phyloP scores from a whole-genome alignment of 2,888 invertebrate genomes.

The Scaptomyza reducta region DNA sequence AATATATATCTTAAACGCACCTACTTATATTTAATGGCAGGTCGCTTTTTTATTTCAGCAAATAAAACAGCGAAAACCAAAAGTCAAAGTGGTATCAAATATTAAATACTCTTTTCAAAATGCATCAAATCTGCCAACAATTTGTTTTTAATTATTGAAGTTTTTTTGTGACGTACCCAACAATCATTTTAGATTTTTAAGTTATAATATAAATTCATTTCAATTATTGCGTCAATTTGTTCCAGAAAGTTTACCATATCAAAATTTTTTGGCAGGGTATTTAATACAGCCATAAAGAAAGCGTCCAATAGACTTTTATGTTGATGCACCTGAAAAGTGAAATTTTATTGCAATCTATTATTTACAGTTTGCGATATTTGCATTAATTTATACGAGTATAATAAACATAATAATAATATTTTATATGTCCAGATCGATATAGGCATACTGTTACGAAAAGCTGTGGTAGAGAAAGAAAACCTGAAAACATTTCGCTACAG shows the following conservation, averaged over 20 bases:
- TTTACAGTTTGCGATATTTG: conserved; percentile 57
- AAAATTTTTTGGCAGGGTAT: too few relatives aligned
- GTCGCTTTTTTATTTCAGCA: conserved; percentile 22
- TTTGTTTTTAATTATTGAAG: too few relatives aligned
- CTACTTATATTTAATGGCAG: conserved; percentile 61
- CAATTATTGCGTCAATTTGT: too few relatives aligned
- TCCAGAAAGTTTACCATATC: too few relatives aligned
- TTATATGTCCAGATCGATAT: conserved; percentile 25
- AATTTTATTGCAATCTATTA: conserved; percentile 55
- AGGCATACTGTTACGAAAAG: neutral
- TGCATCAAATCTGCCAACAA: too few relatives aligned
- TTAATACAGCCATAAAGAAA: conserved; percentile 40
- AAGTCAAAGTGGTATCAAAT: neutral
- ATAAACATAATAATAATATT: conserved; percentile 32
- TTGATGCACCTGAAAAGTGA: conserved; percentile 39
- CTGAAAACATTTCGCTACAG: neutral
- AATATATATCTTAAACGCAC: conserved; percentile 52
- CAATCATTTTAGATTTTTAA: too few relatives aligned
- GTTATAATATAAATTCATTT: too few relatives aligned
- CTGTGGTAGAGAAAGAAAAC: neutral
- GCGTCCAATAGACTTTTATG: conserved; percentile 57
- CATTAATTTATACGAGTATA: conserved; percentile 1
- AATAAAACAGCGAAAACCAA: neutral
- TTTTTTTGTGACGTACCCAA: too few relatives aligned
- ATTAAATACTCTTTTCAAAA: conserved; percentile 21